These are phyloP conservation scores for Desmophyllum pertusum DNA, from an alignment of 92 coral and sea anemone genomes.

Conservation along the genomic window DNA sequence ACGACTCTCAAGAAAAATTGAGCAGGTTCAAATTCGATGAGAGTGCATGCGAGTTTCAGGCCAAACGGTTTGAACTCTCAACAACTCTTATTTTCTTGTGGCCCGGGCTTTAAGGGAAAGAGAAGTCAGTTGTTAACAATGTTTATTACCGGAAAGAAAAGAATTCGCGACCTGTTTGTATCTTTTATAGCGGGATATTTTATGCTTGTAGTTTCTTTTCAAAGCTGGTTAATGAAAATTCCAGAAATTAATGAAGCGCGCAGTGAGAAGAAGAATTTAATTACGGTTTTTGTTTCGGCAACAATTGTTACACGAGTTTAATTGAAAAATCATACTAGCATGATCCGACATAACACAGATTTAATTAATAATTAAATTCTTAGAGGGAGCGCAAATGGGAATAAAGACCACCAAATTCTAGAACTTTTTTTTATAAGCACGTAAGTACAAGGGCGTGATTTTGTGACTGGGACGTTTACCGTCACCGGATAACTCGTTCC, in stretches of 20 bases:
- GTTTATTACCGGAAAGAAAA: background rate
- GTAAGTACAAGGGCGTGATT: background rate
- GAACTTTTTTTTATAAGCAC: background rate
- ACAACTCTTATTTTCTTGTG: no score
- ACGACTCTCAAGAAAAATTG: no score
- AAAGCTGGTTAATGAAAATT: background rate
- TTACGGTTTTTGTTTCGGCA: conserved; percentile 9
- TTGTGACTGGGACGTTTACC: background rate
- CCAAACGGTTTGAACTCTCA: no score
- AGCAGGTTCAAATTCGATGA: no score
- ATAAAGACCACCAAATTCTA: background rate
- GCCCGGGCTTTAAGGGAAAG: no score
- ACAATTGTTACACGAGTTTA: background rate
- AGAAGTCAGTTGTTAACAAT: background rate
- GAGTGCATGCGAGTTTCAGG: no score
- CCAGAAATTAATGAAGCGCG: background rate
- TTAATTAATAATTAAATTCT: conserved; percentile 1
- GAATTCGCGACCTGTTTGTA: background rate
- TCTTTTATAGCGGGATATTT: conserved; percentile 3
- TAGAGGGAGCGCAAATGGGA: background rate
- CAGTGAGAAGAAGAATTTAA: conserved; percentile 7
- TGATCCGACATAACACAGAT: background rate
- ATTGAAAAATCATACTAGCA: background rate
- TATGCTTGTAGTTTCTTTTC: background rate
- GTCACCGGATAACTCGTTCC: background rate